Conservation (phyloP, 2,797 vertebrate species). For the Hybognathus amarus region DNA sequence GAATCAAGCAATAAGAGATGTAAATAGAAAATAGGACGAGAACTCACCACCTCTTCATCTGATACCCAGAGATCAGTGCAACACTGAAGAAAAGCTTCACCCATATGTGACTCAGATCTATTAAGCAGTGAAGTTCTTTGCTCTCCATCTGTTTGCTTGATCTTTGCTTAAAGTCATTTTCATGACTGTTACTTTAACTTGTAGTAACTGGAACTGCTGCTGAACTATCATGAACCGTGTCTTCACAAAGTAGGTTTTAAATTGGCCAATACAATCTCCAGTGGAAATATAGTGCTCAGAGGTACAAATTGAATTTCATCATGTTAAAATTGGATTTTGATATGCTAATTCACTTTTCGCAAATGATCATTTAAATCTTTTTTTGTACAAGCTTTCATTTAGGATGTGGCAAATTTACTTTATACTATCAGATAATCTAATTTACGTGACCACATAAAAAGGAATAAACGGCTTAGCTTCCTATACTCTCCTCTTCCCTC, state of each 20-base stretch:
- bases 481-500: neutral
- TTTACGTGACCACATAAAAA: constrained; percentile 24
- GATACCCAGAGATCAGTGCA: constrained; percentile 19
- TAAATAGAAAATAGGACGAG: neutral
- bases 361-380: constrained; percentile 22
- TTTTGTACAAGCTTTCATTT: neutral
- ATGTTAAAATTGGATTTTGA: constrained; percentile 23
- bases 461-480: constrained; percentile 21
- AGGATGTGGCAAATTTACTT: constrained; percentile 23
- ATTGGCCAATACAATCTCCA: constrained; percentile 6
- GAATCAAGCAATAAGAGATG: constrained; percentile 49
- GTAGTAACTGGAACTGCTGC: neutral
- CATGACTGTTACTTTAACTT: constrained; percentile 29
- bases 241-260: constrained; percentile 24
- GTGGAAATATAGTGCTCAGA: constrained; percentile 25
- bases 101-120: constrained; percentile 24
- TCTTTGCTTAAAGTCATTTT: constrained; percentile 20
- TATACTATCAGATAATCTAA: constrained; percentile 6
- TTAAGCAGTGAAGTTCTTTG: neutral
- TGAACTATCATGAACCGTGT: constrained; percentile 20
- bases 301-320: constrained; percentile 22
- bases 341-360: constrained; percentile 17
- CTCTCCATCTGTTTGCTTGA: constrained; percentile 33
- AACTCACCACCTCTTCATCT: constrained; percentile 3
- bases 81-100: neutral